These are phyloP conservation scores for Iguana delicatissima DNA, from an alignment of 2,797 vertebrate genomes.

Conservation along the genomic window DNA sequence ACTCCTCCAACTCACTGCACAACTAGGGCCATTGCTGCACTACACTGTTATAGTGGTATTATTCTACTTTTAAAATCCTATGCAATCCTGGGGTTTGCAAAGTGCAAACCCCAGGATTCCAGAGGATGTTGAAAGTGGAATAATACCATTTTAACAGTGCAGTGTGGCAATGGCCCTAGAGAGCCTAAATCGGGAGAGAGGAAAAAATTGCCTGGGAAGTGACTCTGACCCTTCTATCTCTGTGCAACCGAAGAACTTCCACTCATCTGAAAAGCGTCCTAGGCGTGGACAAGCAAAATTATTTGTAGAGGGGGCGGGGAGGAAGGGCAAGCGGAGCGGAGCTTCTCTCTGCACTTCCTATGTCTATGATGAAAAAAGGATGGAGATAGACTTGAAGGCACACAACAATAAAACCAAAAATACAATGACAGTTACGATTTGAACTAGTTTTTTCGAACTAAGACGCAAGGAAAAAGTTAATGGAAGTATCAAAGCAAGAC, in stretches of 20 bases:
- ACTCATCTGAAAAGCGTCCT: background rate
- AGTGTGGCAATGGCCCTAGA: no score
- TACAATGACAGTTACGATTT: no score
- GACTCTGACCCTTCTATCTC: background rate
- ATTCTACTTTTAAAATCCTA: no score
- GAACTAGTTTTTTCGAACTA: no score
- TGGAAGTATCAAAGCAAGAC: background rate
- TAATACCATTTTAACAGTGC: no score
- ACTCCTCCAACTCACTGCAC: background rate
- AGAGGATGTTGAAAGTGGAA: no score
- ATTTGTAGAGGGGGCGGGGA: background rate
- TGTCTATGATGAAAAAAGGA: background rate
- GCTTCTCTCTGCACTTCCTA: background rate
- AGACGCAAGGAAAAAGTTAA: no score
- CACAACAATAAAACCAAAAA: no score
- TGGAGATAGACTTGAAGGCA: background rate
- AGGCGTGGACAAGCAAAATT: background rate
- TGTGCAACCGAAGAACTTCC: background rate
- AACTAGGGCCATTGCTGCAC: background rate
- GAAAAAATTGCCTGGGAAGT: background rate
- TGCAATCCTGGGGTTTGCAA: background rate
- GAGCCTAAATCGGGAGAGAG: no score
- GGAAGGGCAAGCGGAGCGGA: constrained; percentile 56
- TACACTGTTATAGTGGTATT: no score
- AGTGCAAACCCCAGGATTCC: no score